Evolutionary conservation across 2,888 invertebrate species (phyloP), one percentile per base, ranked within the genome.

Genomic region (Pseudococcus viburni): DNA sequence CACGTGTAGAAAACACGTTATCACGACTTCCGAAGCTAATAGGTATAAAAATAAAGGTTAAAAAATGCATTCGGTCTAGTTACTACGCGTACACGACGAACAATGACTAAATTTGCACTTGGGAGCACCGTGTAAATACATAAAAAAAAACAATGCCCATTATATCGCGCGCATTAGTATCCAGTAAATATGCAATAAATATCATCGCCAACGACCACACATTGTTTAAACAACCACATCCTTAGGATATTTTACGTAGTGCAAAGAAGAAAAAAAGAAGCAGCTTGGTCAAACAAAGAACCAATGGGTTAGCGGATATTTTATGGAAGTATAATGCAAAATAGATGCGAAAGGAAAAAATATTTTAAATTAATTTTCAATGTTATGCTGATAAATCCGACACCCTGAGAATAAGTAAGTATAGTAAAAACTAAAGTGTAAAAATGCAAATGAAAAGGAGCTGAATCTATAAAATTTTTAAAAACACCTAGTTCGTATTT

Each of bases 101-200:
- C 88, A 88, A 88, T 88, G 88, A 88, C 83, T 88, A 88, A 88
- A 88, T 88, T 88, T 88, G 88, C 88, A 88, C 88, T 83, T 80
- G 17, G 80, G 80, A 83, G 80, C 80, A 83, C 19, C 42, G 80
- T 33, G 80, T 83, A 83, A 83, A 83, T 39, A 64, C 12, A 85
- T 12, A 59, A 85, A 85, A 85, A 42, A 88, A 51, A 55, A 88
- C 88, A 88, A 88, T 88, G 80, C 88, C 88, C 83, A 88, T 88
- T 88, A 88, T 88, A 88, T 83, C 15, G 46, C 48, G 59, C 48
- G 55, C 83, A 88, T 88, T 88, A 88, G 88, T 88, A 88, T 77
- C 83, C 59, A 77, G 80, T 88, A 88, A 88, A 88, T 88, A 88
- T 80, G 88, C 77, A 88, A 83, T 83, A 83, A 83, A 83, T 83